These are phyloP conservation scores for Habroteleia sp. DNA, from an alignment of 2,888 invertebrate species.

Conservation along the genomic window DNA sequence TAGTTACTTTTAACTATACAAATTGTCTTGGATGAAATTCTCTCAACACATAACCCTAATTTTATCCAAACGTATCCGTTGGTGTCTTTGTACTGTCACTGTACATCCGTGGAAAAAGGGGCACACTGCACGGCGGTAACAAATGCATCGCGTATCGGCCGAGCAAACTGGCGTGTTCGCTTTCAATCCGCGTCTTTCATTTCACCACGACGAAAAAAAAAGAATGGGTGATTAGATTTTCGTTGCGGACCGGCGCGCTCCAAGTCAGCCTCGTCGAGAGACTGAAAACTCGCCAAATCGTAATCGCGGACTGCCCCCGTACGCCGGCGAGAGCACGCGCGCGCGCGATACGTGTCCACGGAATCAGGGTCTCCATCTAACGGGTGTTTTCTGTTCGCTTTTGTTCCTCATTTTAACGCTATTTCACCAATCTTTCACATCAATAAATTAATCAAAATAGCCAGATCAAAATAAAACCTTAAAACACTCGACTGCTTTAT, in stretches of 20 bases:
- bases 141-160: constrained; percentile 42
- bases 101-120: constrained; percentile 5
- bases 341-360: constrained; percentile 61
- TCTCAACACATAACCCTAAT: constrained; percentile 39
- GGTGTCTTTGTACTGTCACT: constrained; percentile 36
- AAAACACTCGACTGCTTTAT: too few relatives aligned
- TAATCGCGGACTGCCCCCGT: constrained; percentile 70
- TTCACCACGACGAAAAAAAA: constrained; percentile 24
- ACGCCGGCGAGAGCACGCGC: constrained; percentile 65
- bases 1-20: constrained; percentile 26
- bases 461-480: too few relatives aligned
- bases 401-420: constrained; percentile 15
- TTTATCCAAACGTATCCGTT: constrained; percentile 40
- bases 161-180: neutral
- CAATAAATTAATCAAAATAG: too few relatives aligned
- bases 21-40: constrained; percentile 16
- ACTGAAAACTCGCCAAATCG: constrained; percentile 69
- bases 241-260: constrained; percentile 60
- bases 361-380: constrained; percentile 64
- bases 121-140: constrained; percentile 29
- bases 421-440: neutral
- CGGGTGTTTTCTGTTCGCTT: constrained; percentile 69
- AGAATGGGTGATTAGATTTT: constrained; percentile 41
- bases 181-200: constrained; percentile 12
- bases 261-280: constrained; percentile 67